Conservation (phyloP, 2,888 invertebrate species). For the Meganola albula region DNA sequence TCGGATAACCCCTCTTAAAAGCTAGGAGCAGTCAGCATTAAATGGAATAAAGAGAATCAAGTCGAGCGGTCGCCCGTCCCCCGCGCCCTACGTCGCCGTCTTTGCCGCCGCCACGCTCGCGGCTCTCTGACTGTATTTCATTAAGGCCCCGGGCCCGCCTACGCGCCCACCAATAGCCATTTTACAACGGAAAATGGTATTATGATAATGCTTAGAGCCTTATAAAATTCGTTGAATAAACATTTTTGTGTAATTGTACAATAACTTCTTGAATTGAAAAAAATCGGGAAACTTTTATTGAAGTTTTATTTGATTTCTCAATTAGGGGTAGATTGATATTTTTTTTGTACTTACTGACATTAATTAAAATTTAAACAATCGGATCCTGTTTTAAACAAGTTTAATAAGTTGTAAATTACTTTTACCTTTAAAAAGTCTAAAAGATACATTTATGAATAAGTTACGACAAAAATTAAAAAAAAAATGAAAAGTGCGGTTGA, state of each 20-base stretch:
- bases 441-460: no score
- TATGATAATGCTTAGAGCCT: conserved; percentile 73
- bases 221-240: conserved; percentile 73
- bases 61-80: conserved; percentile 61
- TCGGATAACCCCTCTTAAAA: conserved; percentile 77
- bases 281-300: conserved; percentile 29
- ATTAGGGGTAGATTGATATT: no score
- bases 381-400: no score
- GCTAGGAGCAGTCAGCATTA: conserved; percentile 78
- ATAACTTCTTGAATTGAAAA: conserved; percentile 38
- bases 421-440: no score
- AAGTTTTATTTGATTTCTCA: conserved; percentile 25
- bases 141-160: conserved; percentile 58
- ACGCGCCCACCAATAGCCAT: conserved; percentile 66
- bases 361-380: no score
- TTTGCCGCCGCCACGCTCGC: conserved; percentile 31
- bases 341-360: no score
- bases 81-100: conserved; percentile 27
- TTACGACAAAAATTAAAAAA: conserved; percentile 27
- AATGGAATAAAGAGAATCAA: conserved; percentile 77
- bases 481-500: conserved; percentile 46
- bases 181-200: conserved; percentile 74
- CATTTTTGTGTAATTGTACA: conserved; percentile 68
- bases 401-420: no score
- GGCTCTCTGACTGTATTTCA: conserved; percentile 75